Base-by-base conservation (phyloP, 2,797 vertebrate species). In the Myiotriccus ornatus region DNA sequence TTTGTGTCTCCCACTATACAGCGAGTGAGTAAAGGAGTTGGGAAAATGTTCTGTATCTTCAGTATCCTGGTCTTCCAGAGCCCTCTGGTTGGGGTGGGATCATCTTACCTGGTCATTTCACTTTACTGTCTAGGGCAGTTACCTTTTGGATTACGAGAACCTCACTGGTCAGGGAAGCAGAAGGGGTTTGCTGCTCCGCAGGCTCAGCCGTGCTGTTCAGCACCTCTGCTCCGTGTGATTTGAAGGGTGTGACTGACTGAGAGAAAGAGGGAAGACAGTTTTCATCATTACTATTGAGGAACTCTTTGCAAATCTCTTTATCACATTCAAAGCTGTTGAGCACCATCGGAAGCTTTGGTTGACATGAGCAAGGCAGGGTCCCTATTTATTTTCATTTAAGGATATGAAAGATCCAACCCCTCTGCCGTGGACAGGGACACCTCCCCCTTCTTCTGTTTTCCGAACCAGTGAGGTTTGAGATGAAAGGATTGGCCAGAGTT, bases 41-140 rank as follows among this genome's bases (percentile, higher is more conserved):
- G 96, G 79, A 92, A 96, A 95, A 93, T 85, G 97, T 97, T 98
- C 97, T 98, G 98, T 99, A 98, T 98, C 98, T 98, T 98, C 98
- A 97, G 98, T 98, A 98, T 98, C 98, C 98, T 98, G 97, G 96
- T 96, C 97, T 98, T 98, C 97, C 97, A 95, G 95, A 98, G 98
- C 98, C 97, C 97, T 98, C 98, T 98, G 98, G 97, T 98, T 98
- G 97, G 98, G 98, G 97, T 98, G 98, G 98, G 97, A 97, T 98
- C 97, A 94, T 98, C 98, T 98, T 97, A 96, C 97, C 97, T 98
- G 97, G 97, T 97, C 98, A 96, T 97, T 98, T 98, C 96, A 97
- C 97, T 97, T 98, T 97, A 97, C 98, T 98, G 97, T 98, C 97
- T 98, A 97, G 81, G 85, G 79, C 95, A 96, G 96, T 93, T 82